Base-by-base conservation (phyloP, 1,140 invertebrate species). In the Whitmania pigra region DNA sequence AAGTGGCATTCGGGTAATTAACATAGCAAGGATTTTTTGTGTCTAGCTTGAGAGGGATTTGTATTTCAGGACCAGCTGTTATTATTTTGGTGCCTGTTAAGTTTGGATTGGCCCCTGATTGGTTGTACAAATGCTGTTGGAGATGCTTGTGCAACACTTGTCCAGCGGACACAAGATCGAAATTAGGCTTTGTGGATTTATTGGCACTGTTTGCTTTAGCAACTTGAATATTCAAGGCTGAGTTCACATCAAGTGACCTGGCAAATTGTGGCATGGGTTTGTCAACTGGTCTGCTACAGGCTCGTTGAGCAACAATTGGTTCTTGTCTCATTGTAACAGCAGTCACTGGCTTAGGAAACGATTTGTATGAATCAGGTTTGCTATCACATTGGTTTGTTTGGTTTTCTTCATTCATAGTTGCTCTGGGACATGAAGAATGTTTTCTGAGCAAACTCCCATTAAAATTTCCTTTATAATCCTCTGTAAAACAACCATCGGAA, bases 271-370 rank as follows among this genome's bases (percentile, higher is more conserved):
- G 82, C 0, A 94, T 87, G 0, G 93, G 93, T 81, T 95, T 95
- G 78, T 93, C 90, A 7, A 94, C 92, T 69, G 78, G 76, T 36
- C 77, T 93, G 84, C 90, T 93, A 79, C 93, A 93, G 0, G 95
- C 93, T 29, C 91, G 92, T 79, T 95, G 92, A 92, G 95, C 94
- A 49, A 95, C 94, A 72, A 95, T 91, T 0, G 92, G 92, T 20
- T 91, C 88, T 78, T 94, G 92, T 0, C 88, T 77, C 1, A 79
- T 78, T 40, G 76, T 78, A 79, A 81, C 82, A 4, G 81, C 79
- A 54, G 78, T 79, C 67, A 82, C 74, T 49, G 80, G 67, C 49
- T 77, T 74, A 63, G 79, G 73, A 20, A 73, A 53, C 53, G 71
- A 11, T 31, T 63, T 63, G 22, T 63, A 27, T 67, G 27, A 73